Evolutionary conservation across 2,113 vertebrate species (phyloP).

Genomic region (Columba janthina): DNA sequence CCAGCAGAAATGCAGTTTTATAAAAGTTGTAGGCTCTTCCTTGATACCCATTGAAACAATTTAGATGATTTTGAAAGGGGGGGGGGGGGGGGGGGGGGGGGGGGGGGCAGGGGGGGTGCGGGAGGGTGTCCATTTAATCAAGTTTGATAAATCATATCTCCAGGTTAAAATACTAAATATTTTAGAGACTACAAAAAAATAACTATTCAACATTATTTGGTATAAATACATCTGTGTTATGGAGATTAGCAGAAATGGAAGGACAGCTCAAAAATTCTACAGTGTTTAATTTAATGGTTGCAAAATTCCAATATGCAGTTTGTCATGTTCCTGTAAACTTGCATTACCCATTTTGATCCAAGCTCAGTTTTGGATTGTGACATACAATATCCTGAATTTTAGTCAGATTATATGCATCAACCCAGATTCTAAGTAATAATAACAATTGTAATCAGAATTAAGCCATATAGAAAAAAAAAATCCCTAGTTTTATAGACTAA

Average conservation of each 20-base stretch:
- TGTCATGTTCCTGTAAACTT: neutral
- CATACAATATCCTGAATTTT: neutral
- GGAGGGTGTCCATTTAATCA: slow-evolving; percentile 35
- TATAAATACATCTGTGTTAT: neutral
- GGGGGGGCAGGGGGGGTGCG: too few relatives aligned
- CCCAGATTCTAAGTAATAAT: neutral
- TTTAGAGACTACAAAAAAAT: neutral
- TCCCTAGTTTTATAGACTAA: neutral
- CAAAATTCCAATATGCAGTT: neutral
- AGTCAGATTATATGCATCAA: neutral
- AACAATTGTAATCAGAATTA: neutral
- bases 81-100: neutral
- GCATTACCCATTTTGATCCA: neutral
- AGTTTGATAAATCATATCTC: slow-evolving; percentile 64
- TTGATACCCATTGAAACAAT: slow-evolving; percentile 52
- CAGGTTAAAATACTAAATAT: slow-evolving; percentile 35
- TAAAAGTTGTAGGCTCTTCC: slow-evolving; percentile 48
- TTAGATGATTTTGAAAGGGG: slow-evolving; percentile 41
- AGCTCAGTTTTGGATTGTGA: neutral
- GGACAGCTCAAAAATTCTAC: neutral
- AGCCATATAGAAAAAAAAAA: neutral
- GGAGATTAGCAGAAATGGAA: neutral
- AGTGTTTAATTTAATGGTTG: neutral
- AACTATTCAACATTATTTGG: neutral
- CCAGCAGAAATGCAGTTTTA: slow-evolving; percentile 52